Evolutionary conservation across 1,140 invertebrate species (phyloP).

Genomic region (Pogonus chalceus): DNA sequence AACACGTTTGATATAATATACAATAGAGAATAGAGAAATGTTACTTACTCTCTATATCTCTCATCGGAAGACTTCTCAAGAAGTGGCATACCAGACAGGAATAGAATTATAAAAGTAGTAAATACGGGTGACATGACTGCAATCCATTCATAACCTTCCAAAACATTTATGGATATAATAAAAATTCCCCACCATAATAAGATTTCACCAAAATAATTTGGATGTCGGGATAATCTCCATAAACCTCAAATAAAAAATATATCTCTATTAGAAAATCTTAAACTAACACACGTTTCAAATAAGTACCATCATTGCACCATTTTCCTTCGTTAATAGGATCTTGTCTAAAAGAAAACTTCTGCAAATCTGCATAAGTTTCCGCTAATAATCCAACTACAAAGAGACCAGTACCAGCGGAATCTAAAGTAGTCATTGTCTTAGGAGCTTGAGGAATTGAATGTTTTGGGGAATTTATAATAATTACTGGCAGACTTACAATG

Average conservation of each 20-base stretch:
- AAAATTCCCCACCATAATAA: constrained; percentile 91
- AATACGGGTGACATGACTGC: constrained; percentile 81
- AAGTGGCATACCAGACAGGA: constrained; percentile 76
- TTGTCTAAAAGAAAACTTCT: constrained; percentile 82
- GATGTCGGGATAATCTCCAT: constrained; percentile 84
- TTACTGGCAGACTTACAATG: constrained; percentile 80
- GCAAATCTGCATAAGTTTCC: constrained; percentile 82
- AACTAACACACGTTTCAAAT: constrained; percentile 12
- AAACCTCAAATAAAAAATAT: constrained; percentile 49
- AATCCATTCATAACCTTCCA: constrained; percentile 70
- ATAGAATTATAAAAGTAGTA: constrained; percentile 77
- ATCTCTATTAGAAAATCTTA: constrained; percentile 14
- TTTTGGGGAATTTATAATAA: constrained; percentile 81
- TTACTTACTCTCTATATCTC: constrained; percentile 73
- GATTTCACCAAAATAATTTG: constrained; percentile 94
- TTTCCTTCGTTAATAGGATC: constrained; percentile 79
- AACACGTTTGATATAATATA: no score
- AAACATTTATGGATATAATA: constrained; percentile 75
- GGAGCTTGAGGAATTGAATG: constrained; percentile 64
- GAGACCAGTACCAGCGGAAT: constrained; percentile 72
- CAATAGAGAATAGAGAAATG: neutral
- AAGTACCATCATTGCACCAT: constrained; percentile 76
- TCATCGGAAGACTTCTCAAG: constrained; percentile 78
- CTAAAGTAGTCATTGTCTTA: constrained; percentile 72
- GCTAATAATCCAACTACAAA: constrained; percentile 75